Evolutionary conservation across 2,797 vertebrate species (phyloP).

Genomic region (Falco peregrinus): DNA sequence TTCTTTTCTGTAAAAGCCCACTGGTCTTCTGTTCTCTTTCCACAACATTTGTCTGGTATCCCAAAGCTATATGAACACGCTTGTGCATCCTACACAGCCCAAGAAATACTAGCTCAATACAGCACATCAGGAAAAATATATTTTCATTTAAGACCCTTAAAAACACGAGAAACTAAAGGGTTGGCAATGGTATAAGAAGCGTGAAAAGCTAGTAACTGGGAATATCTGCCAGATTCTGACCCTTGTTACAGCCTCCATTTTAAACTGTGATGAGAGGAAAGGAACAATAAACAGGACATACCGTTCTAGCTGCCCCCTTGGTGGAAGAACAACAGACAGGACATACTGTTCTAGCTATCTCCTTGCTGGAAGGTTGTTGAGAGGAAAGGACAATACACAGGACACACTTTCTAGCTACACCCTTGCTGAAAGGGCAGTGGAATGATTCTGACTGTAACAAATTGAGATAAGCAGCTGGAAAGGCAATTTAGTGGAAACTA

Average conservation of each 20-base stretch:
- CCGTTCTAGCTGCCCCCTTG: neutral
- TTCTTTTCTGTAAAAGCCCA: neutral
- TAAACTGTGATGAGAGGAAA: neutral
- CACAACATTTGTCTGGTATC: neutral
- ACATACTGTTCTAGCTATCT: neutral
- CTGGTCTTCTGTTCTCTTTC: neutral
- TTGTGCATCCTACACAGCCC: neutral
- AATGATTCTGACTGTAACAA: neutral
- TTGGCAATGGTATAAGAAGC: neutral
- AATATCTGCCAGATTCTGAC: neutral
- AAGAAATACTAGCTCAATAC: neutral
- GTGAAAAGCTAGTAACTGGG: neutral
- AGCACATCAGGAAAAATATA: neutral
- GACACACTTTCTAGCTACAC: neutral
- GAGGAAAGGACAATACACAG: neutral
- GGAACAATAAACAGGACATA: neutral
- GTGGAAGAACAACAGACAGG: neutral
- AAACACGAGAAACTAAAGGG: neutral
- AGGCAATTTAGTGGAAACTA: slow-evolving; percentile 33
- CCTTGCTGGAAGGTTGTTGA: neutral
- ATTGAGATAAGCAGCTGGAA: neutral
- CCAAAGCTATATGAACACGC: neutral
- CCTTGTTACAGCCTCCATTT: neutral
- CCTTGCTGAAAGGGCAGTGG: neutral
- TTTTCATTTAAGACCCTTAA: neutral